Evolutionary conservation across 2,888 invertebrate genomes (phyloP), one percentile per base, ranked within the genome.

Genomic region (Leuctra nigra): DNA sequence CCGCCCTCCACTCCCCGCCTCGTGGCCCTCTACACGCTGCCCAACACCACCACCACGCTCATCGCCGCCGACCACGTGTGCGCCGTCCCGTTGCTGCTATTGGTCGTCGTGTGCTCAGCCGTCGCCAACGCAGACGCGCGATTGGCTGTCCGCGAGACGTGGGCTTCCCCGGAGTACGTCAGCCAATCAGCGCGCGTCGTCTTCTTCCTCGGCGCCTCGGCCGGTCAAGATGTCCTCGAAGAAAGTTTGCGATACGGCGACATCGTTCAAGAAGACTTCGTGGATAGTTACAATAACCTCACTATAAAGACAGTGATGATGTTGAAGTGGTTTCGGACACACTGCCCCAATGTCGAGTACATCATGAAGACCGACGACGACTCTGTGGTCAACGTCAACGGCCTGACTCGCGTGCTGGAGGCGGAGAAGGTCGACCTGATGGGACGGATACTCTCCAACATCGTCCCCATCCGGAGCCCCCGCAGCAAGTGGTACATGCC

Each of bases 361-460:
- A 76, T 91, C 20, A 77, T 92, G 70, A 92, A 92, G 74, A 86
- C 87, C 2, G 91, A 92, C 63, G 91, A 92, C 63, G 92, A 92
- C 65, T 88, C 89, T 75, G 91, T 86, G 68, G 80, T 92, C 1
- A 90, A 91, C 70, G 74, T 91, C 57, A 82, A 82, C 13, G 80
- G 78, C 63, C 71, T 90, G 20, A 66, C 86, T 54, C 67, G 67
- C 59, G 65, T 69, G 4, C 64, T 75, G 23, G 67, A n/a, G n/a
- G n/a, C n/a, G n/a, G n/a, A n/a, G n/a, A n/a, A n/a, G n/a, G n/a
- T n/a, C 75, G 22, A 75, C 54, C 66, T n/a, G n/a, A n/a, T n/a
- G n/a, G n/a, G n/a, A n/a, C n/a, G n/a, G n/a, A n/a, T n/a, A n/a
- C n/a, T n/a, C n/a, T n/a, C n/a, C n/a, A n/a, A n/a, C n/a, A 88